A percentile compares a stretch with the other conserved stretches of the same genome.
phyloP scores from a whole-genome alignment of 1,140 invertebrate genomes.

The Heliconius hewitsoni region DNA sequence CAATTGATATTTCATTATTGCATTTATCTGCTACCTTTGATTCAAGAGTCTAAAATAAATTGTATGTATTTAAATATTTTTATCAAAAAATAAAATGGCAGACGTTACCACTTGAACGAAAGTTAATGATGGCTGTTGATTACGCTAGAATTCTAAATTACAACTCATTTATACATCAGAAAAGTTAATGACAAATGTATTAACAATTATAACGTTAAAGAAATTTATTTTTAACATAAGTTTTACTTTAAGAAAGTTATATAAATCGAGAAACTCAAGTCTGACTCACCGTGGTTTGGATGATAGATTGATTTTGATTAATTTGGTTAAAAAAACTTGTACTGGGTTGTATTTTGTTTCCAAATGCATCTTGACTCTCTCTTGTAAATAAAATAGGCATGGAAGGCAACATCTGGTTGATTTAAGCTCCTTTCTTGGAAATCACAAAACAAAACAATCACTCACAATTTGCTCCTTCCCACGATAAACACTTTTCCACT shows the following conservation, averaged over 20 bases:
- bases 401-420: slow-evolving; percentile 81
- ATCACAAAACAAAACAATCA: slow-evolving; percentile 47
- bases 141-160: background rate
- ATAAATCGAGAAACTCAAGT: slow-evolving; percentile 46
- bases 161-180: background rate
- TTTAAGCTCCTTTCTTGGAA: slow-evolving; percentile 40
- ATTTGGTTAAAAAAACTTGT: slow-evolving; percentile 65
- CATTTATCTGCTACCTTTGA: slow-evolving; percentile 40
- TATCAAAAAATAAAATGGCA: slow-evolving; percentile 55
- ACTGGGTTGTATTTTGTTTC: slow-evolving; percentile 68
- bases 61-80: slow-evolving; percentile 42
- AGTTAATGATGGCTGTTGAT: slow-evolving; percentile 17
- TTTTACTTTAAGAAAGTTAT: slow-evolving; percentile 40
- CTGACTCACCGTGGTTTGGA: slow-evolving; percentile 63
- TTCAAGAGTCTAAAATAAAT: slow-evolving; percentile 53
- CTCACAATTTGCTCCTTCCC: slow-evolving; percentile 46
- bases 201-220: background rate
- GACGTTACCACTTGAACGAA: slow-evolving; percentile 36
- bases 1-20: slow-evolving; percentile 40
- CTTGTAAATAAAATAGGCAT: slow-evolving; percentile 79
- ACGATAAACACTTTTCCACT: slow-evolving; percentile 35
- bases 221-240: background rate
- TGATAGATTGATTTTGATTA: slow-evolving; percentile 52
- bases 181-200: background rate
- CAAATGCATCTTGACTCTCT: slow-evolving; percentile 72